These are phyloP conservation scores for Zapus hudsonius DNA, from an alignment of 2,113 vertebrate genomes.

Conservation along the genomic window DNA sequence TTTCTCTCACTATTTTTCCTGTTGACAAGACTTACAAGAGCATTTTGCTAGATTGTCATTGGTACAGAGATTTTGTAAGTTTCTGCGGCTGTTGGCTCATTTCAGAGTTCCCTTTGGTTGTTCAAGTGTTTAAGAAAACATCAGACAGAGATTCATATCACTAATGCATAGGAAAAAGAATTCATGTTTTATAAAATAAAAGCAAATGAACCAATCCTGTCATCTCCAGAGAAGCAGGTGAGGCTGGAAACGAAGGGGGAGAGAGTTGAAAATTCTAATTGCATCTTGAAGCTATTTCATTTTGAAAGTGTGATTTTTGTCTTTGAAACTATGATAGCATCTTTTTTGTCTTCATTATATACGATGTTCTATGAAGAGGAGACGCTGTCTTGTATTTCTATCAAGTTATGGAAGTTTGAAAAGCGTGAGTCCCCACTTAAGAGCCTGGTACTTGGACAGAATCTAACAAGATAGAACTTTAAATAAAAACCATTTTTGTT, in stretches of 20 bases:
- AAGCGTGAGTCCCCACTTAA: not conserved
- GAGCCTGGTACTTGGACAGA: not conserved
- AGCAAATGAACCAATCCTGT: not conserved
- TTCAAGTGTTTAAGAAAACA: not conserved
- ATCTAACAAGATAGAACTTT: not conserved
- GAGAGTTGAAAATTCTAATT: not conserved
- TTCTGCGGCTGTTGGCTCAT: not conserved
- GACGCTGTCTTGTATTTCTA: not conserved
- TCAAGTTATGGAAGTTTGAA: not conserved
- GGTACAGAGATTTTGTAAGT: not conserved
- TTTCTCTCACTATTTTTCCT: not conserved
- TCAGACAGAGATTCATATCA: not conserved
- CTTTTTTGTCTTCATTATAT: not conserved
- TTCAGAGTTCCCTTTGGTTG: conserved; percentile 2
- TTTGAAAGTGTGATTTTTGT: not conserved
- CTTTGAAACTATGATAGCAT: not conserved
- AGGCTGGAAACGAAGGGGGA: not conserved
- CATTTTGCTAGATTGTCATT: not conserved
- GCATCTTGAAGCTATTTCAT: not conserved
- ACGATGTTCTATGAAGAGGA: not conserved
- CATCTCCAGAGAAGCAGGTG: not conserved
- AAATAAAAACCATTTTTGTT: not conserved
- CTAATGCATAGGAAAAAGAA: not conserved
- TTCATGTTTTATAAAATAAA: conserved; percentile 10
- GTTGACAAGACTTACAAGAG: not conserved